Base-by-base conservation (phyloP, 2,113 vertebrate species). In the Regulus satrapa region DNA sequence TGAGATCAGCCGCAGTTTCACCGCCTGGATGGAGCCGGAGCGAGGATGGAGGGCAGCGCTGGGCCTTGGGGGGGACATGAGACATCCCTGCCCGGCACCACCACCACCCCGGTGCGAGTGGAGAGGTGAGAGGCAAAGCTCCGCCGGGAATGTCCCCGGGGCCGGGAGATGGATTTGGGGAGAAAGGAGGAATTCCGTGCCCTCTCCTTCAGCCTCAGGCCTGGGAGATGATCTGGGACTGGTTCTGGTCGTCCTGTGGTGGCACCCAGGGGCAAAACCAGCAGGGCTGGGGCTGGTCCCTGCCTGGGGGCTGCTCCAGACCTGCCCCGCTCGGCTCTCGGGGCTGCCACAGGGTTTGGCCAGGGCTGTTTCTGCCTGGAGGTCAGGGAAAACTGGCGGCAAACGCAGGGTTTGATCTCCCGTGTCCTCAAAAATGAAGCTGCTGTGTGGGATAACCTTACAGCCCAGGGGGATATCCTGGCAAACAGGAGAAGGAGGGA, bases 301-400 rank as follows among this genome's bases (percentile, higher is more conserved):
- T 56, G 46, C 38, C 2, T 1, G 8, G 48, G 25, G 25, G 23
- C 25, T 82, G 32, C 41, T 73, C 58, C 46, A 56, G 17, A 13
- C 9, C 10, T 46, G 4, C n/a, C 25, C n/a, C 19, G 21, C 77
- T 68, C 1, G 0, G 12, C 29, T 43, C 9, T 9, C 3, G 1
- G 3, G 14, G 20, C 36, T 66, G 45, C 49, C 6, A 2, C 3
- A 9, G 31, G 59, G 32, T 84, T 83, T 56, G 62, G 41, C 45
- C 0, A 0, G 24, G 29, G 58, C 12, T 74, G 8, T 34, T 69
- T 36, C 46, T 66, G 17, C 29, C 36, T 3, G 43, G 41, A 68
- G 21, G 40, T 26, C 7, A 3, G 74, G 68, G 48, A 7, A 40
- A 73, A 32, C 19, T 75, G 1, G 12, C 13, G 46, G 29, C 5